These are phyloP conservation scores for Trachelus iudaicus DNA, from an alignment of 2,888 invertebrate genomes.

Conservation along the genomic window DNA sequence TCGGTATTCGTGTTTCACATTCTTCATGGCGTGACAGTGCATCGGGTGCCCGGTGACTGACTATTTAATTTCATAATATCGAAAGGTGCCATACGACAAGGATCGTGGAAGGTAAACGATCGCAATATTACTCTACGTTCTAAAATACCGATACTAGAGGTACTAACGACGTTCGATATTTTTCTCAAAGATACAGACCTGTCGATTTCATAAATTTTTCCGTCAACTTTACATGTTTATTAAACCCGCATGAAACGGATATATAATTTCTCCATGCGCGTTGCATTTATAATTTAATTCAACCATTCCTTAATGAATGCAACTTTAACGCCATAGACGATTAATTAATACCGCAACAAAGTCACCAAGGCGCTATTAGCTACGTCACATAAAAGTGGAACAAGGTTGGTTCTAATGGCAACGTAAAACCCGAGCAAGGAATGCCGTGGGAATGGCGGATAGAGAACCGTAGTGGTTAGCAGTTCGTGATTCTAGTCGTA, in stretches of 20 bases:
- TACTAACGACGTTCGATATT: neutral
- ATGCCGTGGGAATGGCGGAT: slow-evolving; percentile 4
- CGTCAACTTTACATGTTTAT: neutral
- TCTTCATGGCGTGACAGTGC: slow-evolving; percentile 29
- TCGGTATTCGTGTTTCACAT: slow-evolving; percentile 35
- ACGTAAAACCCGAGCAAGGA: neutral
- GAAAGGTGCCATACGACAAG: neutral
- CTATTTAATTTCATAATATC: slow-evolving; percentile 26
- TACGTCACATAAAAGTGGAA: slow-evolving; percentile 28
- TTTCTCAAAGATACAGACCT: neutral
- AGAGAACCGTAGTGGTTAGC: neutral
- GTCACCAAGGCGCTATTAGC: neutral
- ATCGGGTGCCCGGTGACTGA: slow-evolving; percentile 13
- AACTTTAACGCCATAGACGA: neutral
- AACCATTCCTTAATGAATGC: neutral
- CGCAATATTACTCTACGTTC: neutral
- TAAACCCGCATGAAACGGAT: neutral
- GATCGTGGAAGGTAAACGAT: neutral
- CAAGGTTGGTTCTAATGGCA: slow-evolving; percentile 24
- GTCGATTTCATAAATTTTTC: neutral
- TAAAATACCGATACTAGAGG: neutral
- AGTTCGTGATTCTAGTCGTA: neutral
- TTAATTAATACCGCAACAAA: neutral
- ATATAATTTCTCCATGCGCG: neutral
- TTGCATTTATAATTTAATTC: neutral